Conservation (phyloP, 2,797 vertebrate species). For the Trichosurus vulpecula region DNA sequence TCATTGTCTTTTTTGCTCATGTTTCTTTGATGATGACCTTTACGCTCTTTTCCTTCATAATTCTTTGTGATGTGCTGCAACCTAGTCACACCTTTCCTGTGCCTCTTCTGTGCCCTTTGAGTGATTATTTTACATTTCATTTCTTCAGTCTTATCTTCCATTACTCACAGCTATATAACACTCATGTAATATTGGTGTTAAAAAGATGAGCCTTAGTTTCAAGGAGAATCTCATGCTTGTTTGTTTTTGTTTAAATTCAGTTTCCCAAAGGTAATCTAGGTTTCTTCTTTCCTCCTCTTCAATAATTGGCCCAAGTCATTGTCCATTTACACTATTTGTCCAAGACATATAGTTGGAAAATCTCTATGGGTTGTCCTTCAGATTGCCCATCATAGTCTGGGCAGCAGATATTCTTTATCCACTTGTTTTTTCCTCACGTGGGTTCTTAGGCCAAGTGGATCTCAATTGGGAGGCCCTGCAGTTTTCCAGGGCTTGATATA, state of each 20-base stretch:
- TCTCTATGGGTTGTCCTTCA: not conserved
- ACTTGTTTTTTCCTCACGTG: not conserved
- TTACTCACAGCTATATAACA: not conserved
- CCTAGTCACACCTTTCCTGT: not conserved
- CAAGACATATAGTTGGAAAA: not conserved
- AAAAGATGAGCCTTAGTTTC: not conserved
- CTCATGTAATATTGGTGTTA: not conserved
- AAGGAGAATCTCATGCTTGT: not conserved
- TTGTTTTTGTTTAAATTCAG: not conserved
- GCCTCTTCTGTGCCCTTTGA: not conserved
- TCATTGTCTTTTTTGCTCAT: not conserved
- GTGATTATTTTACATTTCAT: not conserved
- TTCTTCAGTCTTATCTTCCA: not conserved
- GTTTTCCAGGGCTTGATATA: not conserved
- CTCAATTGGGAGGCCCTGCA: not conserved
- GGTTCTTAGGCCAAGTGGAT: not conserved
- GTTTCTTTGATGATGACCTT: not conserved
- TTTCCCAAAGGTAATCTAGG: not conserved
- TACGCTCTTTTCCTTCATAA: not conserved
- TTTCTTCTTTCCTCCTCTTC: not conserved
- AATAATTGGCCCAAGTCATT: not conserved
- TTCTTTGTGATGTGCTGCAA: not conserved
- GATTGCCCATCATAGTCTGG: not conserved
- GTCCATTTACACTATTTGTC: not conserved
- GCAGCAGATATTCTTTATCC: not conserved